Conservation (phyloP, 1,140 invertebrate species). For the Solen grandis region DNA sequence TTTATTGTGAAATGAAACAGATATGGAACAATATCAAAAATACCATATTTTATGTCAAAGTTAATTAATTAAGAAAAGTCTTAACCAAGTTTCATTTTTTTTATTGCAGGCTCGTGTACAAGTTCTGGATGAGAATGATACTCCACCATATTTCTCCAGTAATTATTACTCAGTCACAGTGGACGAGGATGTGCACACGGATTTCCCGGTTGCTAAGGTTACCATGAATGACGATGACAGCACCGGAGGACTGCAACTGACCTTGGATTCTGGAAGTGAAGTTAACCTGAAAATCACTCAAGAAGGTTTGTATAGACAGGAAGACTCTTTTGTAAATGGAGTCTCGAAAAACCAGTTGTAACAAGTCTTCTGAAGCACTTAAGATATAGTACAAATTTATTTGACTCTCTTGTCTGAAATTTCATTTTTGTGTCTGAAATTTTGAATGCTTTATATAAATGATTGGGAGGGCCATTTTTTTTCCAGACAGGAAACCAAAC, state of each 20-base stretch:
- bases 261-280: slow-evolving; percentile 57
- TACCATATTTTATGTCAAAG: too few species aligned
- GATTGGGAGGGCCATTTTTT: too few species aligned
- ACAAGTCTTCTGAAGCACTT: background rate
- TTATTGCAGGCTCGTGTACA: slow-evolving; percentile 81
- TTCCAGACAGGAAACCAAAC: too few species aligned
- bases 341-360: too few species aligned
- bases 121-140: slow-evolving; percentile 77
- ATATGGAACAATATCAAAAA: too few species aligned
- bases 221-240: slow-evolving; percentile 66
- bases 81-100: slow-evolving; percentile 73
- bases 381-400: slow-evolving; percentile 5
- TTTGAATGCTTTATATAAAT: too few species aligned
- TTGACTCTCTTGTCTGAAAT: too few species aligned
- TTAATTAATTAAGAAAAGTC: too few species aligned
- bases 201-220: slow-evolving; percentile 52
- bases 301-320: too few species aligned
- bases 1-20: too few species aligned
- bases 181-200: slow-evolving; percentile 58
- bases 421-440: too few species aligned
- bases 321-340: too few species aligned
- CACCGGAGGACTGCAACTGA: slow-evolving; percentile 59
- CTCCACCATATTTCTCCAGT: slow-evolving; percentile 73
- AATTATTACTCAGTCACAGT: slow-evolving; percentile 65
- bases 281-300: slow-evolving; percentile 59